These are phyloP conservation scores for Helicoverpa armigera DNA, from an alignment of 1,140 invertebrate species.

Conservation along the genomic window DNA sequence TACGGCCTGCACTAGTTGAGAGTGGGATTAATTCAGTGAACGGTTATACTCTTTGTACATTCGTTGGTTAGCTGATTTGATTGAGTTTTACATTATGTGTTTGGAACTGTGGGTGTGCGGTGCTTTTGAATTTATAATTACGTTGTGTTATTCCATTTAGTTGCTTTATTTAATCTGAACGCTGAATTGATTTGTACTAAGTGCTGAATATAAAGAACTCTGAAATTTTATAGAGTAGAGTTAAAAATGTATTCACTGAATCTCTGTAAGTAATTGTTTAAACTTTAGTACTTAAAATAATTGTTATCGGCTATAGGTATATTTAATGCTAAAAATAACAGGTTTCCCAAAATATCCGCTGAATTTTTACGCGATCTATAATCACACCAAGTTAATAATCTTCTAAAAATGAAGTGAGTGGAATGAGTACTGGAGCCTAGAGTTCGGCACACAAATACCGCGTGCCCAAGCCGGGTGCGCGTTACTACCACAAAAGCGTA, in stretches of 20 bases:
- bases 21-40: slow-evolving; percentile 30
- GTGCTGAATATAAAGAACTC: no score
- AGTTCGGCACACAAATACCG: slow-evolving; percentile 10
- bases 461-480: slow-evolving; percentile 56
- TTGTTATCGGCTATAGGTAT: no score
- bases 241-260: no score
- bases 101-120: not conserved
- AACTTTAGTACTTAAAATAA: no score
- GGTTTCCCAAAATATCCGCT: no score
- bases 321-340: no score
- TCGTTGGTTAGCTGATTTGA: slow-evolving; percentile 36
- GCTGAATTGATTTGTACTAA: no score
- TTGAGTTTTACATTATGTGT: slow-evolving; percentile 31
- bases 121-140: slow-evolving; percentile 4
- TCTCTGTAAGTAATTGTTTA: no score
- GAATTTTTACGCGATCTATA: not conserved
- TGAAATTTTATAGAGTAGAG: no score
- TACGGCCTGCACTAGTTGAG: slow-evolving; percentile 39
- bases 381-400: slow-evolving; percentile 1
- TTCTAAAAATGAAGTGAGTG: not conserved
- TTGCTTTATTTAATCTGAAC: no score
- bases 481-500: slow-evolving; percentile 72
- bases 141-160: not conserved
- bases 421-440: not conserved
- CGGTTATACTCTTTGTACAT: slow-evolving; percentile 18